These are phyloP conservation scores for Danio tinwini DNA, from an alignment of 2,797 vertebrate genomes.

Conservation along the genomic window DNA sequence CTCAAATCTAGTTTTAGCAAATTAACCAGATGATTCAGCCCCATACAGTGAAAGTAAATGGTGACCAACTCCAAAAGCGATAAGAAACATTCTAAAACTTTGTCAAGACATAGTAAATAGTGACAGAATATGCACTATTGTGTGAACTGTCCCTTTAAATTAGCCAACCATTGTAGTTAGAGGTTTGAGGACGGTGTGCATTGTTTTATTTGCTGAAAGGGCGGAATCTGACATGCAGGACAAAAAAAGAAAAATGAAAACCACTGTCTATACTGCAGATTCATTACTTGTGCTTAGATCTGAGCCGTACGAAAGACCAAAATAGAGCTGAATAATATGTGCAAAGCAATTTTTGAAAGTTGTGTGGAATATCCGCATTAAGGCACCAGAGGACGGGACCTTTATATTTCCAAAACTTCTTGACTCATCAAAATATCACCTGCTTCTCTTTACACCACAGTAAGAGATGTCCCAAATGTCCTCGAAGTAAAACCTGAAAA, in stretches of 20 bases:
- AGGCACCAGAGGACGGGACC: slow-evolving; percentile 50
- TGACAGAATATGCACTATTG: background rate
- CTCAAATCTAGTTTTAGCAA: background rate
- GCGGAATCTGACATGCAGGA: slow-evolving; percentile 45
- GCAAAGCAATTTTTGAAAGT: slow-evolving; percentile 63
- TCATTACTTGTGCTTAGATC: slow-evolving; percentile 52
- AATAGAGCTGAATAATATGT: slow-evolving; percentile 53
- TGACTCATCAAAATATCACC: slow-evolving; percentile 43
- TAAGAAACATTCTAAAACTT: background rate
- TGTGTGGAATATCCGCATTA: slow-evolving; percentile 55
- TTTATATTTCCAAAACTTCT: slow-evolving; percentile 38
- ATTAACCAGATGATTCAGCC: too few relatives aligned
- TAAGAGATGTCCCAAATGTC: background rate
- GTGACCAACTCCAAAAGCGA: slow-evolving; percentile 3
- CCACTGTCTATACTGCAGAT: slow-evolving; percentile 42
- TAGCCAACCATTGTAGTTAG: slow-evolving; percentile 36
- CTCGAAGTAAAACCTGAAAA: background rate
- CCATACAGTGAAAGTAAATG: background rate
- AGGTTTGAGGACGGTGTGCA: slow-evolving; percentile 11
- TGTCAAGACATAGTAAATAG: background rate
- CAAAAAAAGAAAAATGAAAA: slow-evolving; percentile 40
- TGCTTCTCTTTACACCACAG: background rate
- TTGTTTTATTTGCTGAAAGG: slow-evolving; percentile 51
- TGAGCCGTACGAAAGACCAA: slow-evolving; percentile 38
- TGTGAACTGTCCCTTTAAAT: slow-evolving; percentile 1